Evolutionary conservation across 1,140 invertebrate species (phyloP).

Genomic region (Drosophila baimaii): DNA sequence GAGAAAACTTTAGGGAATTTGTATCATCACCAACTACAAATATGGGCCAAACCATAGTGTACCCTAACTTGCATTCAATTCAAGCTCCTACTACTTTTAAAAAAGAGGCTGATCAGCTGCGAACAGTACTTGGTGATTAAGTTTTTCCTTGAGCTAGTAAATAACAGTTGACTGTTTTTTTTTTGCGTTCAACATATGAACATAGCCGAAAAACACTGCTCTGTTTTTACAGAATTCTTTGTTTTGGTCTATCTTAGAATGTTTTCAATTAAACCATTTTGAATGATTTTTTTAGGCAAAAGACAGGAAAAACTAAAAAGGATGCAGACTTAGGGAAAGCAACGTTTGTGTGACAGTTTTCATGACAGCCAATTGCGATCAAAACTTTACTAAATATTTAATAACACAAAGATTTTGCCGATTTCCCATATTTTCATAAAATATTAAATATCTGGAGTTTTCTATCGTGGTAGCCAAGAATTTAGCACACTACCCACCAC

Average conservation of each 20-base stretch:
- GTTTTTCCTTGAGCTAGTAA: not conserved
- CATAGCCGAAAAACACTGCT: no score
- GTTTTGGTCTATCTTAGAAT: not conserved
- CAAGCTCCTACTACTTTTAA: conserved; percentile 57
- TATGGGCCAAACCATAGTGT: conserved; percentile 53
- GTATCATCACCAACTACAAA: conserved; percentile 87
- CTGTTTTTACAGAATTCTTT: not conserved
- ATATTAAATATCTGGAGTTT: no score
- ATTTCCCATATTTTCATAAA: no score
- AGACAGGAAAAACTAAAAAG: not conserved
- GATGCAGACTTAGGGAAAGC: no score
- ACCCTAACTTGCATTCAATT: conserved; percentile 49
- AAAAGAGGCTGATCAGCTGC: conserved; percentile 73
- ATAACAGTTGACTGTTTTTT: not conserved
- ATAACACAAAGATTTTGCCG: no score
- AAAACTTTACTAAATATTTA: no score
- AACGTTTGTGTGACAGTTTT: no score
- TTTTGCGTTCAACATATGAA: no score
- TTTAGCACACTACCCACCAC: no score
- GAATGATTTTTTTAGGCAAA: not conserved
- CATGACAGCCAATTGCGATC: no score
- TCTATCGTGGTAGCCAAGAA: no score
- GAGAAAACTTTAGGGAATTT: conserved; percentile 96
- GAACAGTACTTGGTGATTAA: conserved; percentile 36
- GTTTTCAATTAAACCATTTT: not conserved